Conservation (phyloP, 2,113 vertebrate species). For the Pedionomus torquatus region DNA sequence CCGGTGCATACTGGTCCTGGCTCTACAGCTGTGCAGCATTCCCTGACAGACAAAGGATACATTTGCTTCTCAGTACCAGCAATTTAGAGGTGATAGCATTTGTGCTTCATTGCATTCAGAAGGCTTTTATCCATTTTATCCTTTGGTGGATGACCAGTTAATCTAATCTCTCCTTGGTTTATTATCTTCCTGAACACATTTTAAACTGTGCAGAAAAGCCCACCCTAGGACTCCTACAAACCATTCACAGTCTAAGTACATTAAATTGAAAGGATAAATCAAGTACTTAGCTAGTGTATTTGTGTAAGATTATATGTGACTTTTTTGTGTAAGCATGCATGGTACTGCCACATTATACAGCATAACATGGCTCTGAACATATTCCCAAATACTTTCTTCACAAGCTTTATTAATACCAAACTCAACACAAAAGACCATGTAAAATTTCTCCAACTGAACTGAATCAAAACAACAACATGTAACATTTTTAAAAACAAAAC, state of each 20-base stretch:
- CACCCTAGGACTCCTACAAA: not conserved
- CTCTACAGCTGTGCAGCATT: not conserved
- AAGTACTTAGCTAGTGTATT: slow-evolving; percentile 16
- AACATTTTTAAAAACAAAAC: not conserved
- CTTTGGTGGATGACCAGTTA: not conserved
- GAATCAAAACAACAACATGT: not conserved
- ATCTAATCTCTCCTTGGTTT: slow-evolving; percentile 11
- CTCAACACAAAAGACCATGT: not conserved
- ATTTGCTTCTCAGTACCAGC: not conserved
- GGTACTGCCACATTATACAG: not conserved
- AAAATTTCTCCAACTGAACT: not conserved
- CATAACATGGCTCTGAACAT: not conserved
- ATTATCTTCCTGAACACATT: slow-evolving; percentile 5
- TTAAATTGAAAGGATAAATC: slow-evolving; percentile 37
- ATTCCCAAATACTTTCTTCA: not conserved
- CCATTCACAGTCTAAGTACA: slow-evolving; percentile 17
- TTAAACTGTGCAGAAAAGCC: slow-evolving; percentile 15
- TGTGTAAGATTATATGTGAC: not conserved
- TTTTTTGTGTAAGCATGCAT: slow-evolving; percentile 8
- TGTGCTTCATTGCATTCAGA: not conserved
- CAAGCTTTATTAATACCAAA: slow-evolving; percentile 13
- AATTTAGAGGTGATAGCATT: not conserved
- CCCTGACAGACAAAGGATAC: not conserved
- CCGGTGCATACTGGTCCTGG: not conserved
- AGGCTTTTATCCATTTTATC: not conserved